Base-by-base conservation (phyloP, 2,113 vertebrate genomes). In the Caloenas nicobarica region DNA sequence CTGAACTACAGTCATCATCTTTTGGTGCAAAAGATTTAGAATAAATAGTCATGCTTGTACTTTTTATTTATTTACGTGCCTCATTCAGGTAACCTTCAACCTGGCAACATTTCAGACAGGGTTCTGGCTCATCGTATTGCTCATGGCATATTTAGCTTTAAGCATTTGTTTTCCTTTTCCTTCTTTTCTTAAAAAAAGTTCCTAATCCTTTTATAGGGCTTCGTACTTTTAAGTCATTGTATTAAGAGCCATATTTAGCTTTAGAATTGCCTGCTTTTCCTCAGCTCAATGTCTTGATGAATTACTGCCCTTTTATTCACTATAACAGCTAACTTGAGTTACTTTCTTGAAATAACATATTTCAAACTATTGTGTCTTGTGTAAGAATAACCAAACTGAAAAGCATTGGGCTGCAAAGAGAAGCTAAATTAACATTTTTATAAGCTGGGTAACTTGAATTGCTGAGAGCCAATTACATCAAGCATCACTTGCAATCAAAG, bases 401-500 rank as follows among this genome's bases (percentile, higher is more conserved):
- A 74, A 81, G 46, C 2, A 0, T 2, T 44, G 25, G n/a, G 34
- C 46, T 74, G 77, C 76, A 81, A 74, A 86, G 40, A 81, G 64
- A 50, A 92, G 40, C 40, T 73, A 73, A 81, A 92, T 93, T 88
- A 88, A 68, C 83, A 91, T 95, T 88, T 46, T 94, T 86, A 81
- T 81, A 91, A 84, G 48, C 53, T 60, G 60, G 17, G 68, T 71
- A 92, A 92, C 80, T 71, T 56, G 86, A 81, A 94, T 50, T 93
- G 86, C 88, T 95, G 94, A 93, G 83, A 92, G 91, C 65, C 68
- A 90, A 83, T 81, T 93, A 73, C 38, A 86, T 78, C 86, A 88
- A 94, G 80, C 77, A 95, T 62, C 80, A 56, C 72, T 15, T 84
- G 86, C 77, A 92, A 92, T 79, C 69, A 96, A 91, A 92, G 83